Evolutionary conservation across 1,140 invertebrate genomes (phyloP).

Genomic region (Holotrichia oblita): DNA sequence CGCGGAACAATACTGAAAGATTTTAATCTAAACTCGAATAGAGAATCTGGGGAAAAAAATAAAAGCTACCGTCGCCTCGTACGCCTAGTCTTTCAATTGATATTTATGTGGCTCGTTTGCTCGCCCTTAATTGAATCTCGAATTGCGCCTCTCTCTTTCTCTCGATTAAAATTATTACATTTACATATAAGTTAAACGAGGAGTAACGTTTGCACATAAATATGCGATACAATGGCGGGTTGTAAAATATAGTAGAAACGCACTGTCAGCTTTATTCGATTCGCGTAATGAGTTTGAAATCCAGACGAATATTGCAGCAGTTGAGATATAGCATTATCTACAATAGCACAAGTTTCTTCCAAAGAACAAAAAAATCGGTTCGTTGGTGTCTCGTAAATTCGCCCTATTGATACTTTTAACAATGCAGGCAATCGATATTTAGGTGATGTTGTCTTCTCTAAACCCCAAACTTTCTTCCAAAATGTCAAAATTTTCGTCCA

Average conservation of each 20-base stretch:
- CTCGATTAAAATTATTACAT: slow-evolving; percentile 14
- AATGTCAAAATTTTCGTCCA: no score
- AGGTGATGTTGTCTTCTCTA: no score
- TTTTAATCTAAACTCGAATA: neutral
- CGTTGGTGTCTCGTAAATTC: no score
- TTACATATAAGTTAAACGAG: slow-evolving; percentile 13
- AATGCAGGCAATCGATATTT: no score
- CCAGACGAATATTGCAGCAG: no score
- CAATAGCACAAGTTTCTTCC: no score
- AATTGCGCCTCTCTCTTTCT: slow-evolving; percentile 4
- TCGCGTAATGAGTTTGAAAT: neutral
- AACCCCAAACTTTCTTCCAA: no score
- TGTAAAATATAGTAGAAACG: neutral
- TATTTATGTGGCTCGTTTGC: slow-evolving; percentile 16
- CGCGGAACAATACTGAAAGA: neutral
- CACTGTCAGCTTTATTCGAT: neutral
- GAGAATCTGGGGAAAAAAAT: neutral
- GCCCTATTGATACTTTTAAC: no score
- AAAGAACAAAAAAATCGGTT: no score
- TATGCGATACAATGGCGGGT: neutral
- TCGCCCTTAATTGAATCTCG: slow-evolving; percentile 2
- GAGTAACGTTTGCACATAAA: neutral
- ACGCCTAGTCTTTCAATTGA: slow-evolving; percentile 3
- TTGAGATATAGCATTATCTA: no score
- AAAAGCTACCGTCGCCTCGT: no score